These are phyloP conservation scores for Zonotrichia leucophrys DNA, from an alignment of 2,113 vertebrate genomes.

Conservation along the genomic window DNA sequence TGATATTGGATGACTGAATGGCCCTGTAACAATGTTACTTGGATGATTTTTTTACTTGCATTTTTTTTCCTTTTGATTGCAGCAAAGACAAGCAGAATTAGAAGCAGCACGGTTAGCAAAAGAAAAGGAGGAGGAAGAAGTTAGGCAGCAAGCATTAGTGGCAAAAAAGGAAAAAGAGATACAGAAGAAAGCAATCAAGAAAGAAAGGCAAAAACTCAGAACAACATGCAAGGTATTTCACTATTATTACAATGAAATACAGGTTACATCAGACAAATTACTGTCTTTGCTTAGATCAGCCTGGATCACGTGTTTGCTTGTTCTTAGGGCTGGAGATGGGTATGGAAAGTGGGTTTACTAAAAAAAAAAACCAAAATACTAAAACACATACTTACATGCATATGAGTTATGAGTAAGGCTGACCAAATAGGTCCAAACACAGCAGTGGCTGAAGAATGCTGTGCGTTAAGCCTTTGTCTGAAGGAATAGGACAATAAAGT, in stretches of 20 bases:
- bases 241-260: neutral
- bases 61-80: conserved; percentile 12
- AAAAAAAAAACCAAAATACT: neutral
- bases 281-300: neutral
- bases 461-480: neutral
- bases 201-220: conserved; percentile 95
- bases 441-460: neutral
- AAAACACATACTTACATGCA: neutral
- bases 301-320: rapidly evolving
- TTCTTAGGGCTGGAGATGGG: neutral
- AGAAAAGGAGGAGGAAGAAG: conserved; percentile 94
- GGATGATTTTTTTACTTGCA: neutral
- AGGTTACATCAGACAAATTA: neutral
- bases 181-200: conserved; percentile 98
- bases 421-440: neutral
- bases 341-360: neutral
- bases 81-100: conserved; percentile 92
- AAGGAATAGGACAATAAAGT: conserved; percentile 35
- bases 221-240: conserved; percentile 90
- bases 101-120: conserved; percentile 87
- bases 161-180: conserved; percentile 97
- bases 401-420: neutral
- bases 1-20: neutral
- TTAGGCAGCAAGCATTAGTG: conserved; percentile 86
- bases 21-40: neutral